Evolutionary conservation across 2,888 invertebrate species (phyloP).

Genomic region (Dysmachus trigonus): DNA sequence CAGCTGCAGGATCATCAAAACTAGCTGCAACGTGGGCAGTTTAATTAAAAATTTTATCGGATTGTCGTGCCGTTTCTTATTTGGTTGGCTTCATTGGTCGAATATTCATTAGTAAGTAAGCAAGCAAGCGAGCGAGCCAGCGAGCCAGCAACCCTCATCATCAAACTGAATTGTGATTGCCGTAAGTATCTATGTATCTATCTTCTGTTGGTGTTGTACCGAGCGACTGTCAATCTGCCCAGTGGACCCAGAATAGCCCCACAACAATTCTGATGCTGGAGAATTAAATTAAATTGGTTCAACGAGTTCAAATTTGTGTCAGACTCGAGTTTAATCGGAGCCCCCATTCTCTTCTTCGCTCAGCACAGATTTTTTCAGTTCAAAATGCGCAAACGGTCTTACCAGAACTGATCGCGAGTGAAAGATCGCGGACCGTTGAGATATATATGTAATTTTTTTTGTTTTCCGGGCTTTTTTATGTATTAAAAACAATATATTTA

Average conservation of each 20-base stretch:
- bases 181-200: not conserved
- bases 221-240: conserved; percentile 33
- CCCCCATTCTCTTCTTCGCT: not conserved
- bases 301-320: conserved; percentile 55
- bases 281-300: conserved; percentile 56
- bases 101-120: not conserved
- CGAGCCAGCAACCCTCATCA: not conserved
- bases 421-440: not conserved
- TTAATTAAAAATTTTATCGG: conserved; percentile 26
- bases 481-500: too few species aligned
- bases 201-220: not conserved
- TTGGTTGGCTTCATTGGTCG: not conserved
- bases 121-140: too few species aligned
- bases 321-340: conserved; percentile 46
- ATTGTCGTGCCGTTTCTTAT: conserved; percentile 19
- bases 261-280: conserved; percentile 25
- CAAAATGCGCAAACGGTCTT: conserved; percentile 10
- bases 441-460: too few species aligned
- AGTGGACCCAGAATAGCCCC: not conserved
- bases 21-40: conserved; percentile 2
- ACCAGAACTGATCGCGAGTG: not conserved
- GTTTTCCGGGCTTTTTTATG: not conserved
- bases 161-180: not conserved
- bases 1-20: not conserved
- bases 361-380: conserved; percentile 39